A percentile compares a stretch with the other conserved stretches of the same genome.
Conservation (phyloP, 2,888 invertebrate genomes). For the Automeris io region DNA sequence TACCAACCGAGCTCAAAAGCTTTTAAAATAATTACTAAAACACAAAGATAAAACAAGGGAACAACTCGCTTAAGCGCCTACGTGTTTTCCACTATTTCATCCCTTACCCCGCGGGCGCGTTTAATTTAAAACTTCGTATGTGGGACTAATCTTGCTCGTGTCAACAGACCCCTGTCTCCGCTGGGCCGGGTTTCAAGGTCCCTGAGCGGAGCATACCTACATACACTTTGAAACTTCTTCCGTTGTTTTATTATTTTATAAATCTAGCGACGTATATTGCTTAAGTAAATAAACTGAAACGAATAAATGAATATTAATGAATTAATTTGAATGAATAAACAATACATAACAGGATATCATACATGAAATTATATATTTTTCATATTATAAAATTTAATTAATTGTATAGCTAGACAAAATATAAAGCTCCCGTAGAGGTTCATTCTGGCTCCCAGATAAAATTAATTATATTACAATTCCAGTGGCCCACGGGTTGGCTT, state of each 20-base stretch:
- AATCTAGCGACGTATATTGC: too few relatives aligned
- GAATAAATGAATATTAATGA: too few relatives aligned
- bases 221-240: too few relatives aligned
- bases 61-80: slow-evolving; percentile 10
- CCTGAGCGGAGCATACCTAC: slow-evolving; percentile 49
- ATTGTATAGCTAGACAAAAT: too few relatives aligned
- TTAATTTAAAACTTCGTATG: slow-evolving; percentile 57
- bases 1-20: slow-evolving; percentile 17
- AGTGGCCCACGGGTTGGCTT: slow-evolving; percentile 36
- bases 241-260: too few relatives aligned
- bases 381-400: too few relatives aligned
- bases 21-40: slow-evolving; percentile 32
- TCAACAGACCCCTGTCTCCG: slow-evolving; percentile 38
- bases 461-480: slow-evolving; percentile 24
- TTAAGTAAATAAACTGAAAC: too few relatives aligned
- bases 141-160: slow-evolving; percentile 48
- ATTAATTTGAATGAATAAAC: too few relatives aligned
- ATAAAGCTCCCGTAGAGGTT: too few relatives aligned
- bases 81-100: slow-evolving; percentile 23
- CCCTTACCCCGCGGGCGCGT: slow-evolving; percentile 21
- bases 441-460: too few relatives aligned
- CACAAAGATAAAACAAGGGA: slow-evolving; percentile 32
- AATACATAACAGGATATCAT: too few relatives aligned
- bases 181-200: slow-evolving; percentile 27
- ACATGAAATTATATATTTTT: too few relatives aligned